phyloP scores from a whole-genome alignment of 2,797 vertebrate genomes.

The Poecile montanus region DNA sequence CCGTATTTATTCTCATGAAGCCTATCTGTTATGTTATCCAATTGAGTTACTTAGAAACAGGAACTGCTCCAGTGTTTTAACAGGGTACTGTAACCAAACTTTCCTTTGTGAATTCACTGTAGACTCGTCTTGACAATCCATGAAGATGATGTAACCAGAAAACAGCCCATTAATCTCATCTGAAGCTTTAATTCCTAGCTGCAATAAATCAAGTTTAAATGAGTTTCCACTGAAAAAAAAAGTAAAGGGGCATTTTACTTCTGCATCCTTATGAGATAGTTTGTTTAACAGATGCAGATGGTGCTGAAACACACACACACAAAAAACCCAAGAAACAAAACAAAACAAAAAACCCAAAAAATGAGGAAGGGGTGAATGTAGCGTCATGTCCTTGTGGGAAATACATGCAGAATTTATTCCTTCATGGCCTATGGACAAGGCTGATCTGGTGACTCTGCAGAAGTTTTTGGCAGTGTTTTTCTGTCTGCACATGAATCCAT shows the following conservation, averaged over 20 bases:
- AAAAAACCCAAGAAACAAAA: rapidly evolving
- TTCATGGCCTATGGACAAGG: background rate
- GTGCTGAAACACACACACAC: background rate
- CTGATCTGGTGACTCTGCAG: background rate
- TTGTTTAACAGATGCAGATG: background rate
- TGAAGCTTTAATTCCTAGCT: slow-evolving; percentile 55
- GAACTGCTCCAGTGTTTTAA: slow-evolving; percentile 12
- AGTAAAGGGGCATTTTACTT: background rate
- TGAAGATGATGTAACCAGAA: slow-evolving; percentile 66
- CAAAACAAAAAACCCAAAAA: background rate
- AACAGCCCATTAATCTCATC: slow-evolving; percentile 71
- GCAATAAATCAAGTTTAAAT: slow-evolving; percentile 68
- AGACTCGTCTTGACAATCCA: slow-evolving; percentile 63
- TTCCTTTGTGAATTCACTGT: slow-evolving; percentile 49
- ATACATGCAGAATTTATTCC: background rate
- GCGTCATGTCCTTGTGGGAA: background rate
- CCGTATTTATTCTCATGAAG: slow-evolving; percentile 30
- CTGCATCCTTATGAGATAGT: too few species aligned
- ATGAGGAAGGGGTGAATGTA: rapidly evolving
- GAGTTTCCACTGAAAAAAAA: slow-evolving; percentile 62
- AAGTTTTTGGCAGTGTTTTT: background rate
- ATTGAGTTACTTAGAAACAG: slow-evolving; percentile 64
- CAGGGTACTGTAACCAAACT: slow-evolving; percentile 43
- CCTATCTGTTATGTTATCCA: slow-evolving; percentile 65
- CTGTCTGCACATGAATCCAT: too few species aligned